Evolutionary conservation across 2,113 vertebrate genomes (phyloP).

Genomic region (Phainopepla nitens): DNA sequence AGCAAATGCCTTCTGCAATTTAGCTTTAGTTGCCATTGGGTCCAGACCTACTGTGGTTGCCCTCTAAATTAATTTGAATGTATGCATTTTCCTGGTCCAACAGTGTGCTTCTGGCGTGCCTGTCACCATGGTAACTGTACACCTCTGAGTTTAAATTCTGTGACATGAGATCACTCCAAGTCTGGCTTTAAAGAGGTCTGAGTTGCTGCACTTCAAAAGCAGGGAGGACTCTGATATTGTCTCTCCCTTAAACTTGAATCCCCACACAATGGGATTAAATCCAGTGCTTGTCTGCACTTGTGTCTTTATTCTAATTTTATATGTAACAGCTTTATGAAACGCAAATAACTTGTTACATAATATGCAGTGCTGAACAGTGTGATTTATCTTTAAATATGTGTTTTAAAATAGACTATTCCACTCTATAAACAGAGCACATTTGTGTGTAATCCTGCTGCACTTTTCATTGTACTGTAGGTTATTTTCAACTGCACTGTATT

Average conservation of each 20-base stretch:
- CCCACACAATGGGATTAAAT: conserved; percentile 10
- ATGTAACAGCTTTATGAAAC: conserved; percentile 35
- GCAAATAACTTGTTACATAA: conserved; percentile 40
- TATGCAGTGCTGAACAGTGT: not conserved
- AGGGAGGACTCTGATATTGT: not conserved
- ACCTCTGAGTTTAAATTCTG: not conserved
- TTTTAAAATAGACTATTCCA: not conserved
- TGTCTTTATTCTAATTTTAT: conserved; percentile 23
- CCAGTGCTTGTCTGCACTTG: not conserved
- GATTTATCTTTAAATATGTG: conserved; percentile 28
- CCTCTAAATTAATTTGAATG: not conserved
- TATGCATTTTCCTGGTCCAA: not conserved
- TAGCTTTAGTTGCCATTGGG: not conserved
- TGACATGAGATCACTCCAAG: not conserved
- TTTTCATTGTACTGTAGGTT: not conserved
- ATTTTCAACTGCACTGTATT: not conserved
- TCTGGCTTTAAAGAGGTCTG: not conserved
- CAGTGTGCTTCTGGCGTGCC: not conserved
- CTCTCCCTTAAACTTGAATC: not conserved
- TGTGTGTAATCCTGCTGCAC: not conserved
- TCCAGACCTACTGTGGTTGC: not conserved
- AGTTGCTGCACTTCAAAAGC: not conserved
- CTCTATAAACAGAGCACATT: not conserved
- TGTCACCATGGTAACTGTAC: not conserved
- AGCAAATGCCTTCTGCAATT: not conserved